Evolutionary conservation across 1,140 invertebrate species (phyloP).

Genomic region (Colletes latitarsis): DNA sequence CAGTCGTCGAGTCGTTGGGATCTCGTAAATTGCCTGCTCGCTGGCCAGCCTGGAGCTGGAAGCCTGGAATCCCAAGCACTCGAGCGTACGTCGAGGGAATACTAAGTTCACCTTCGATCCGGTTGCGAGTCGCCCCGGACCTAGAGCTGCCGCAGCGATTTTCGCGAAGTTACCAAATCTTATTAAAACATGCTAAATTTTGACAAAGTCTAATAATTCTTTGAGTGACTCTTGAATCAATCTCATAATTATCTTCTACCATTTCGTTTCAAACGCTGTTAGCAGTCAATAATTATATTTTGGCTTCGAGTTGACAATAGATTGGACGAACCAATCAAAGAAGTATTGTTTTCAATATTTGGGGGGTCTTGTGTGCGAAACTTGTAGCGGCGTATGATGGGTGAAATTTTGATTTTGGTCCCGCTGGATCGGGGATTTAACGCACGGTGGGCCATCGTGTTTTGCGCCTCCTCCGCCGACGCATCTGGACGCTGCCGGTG

Average conservation of each 20-base stretch:
- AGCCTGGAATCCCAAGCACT: conserved; percentile 35
- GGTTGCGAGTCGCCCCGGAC: conserved; percentile 25
- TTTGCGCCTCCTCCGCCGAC: conserved; percentile 61
- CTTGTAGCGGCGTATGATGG: no score
- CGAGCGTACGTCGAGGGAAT: conserved; percentile 36
- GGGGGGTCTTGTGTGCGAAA: no score
- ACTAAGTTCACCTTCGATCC: conserved; percentile 49
- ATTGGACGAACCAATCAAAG: no score
- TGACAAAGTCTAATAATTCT: no score
- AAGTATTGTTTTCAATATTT: no score
- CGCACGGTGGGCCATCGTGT: conserved; percentile 11
- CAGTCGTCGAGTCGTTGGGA: not conserved
- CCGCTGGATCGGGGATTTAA: no score
- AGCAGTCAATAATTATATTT: no score
- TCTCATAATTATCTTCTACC: no score
- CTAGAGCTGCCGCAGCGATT: conserved; percentile 3
- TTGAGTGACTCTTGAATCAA: no score
- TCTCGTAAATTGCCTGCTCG: conserved; percentile 34
- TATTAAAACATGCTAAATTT: not conserved
- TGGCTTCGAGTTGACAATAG: no score
- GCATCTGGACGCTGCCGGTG: conserved; percentile 65
- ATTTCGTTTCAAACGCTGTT: no score
- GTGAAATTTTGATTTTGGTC: no score
- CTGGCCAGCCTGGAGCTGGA: not conserved
- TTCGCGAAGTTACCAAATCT: not conserved